These are phyloP conservation scores for Acanthiza pusilla DNA, from an alignment of 2,797 vertebrate species.

Conservation along the genomic window DNA sequence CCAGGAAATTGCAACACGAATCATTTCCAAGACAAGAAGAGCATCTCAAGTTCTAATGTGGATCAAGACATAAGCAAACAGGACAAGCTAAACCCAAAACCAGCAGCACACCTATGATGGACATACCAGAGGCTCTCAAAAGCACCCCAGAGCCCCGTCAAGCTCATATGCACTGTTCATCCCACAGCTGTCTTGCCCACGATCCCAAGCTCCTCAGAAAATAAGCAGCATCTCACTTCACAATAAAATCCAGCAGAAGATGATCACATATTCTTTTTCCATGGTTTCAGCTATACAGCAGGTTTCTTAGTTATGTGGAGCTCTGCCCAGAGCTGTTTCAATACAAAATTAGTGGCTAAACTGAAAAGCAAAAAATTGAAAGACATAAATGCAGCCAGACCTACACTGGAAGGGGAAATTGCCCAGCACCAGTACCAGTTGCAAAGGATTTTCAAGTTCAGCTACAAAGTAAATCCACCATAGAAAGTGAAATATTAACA, in stretches of 20 bases:
- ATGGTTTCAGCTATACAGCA: accelerated
- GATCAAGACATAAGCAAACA: neutral
- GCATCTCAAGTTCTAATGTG: neutral
- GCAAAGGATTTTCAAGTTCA: neutral
- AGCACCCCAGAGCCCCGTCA: neutral
- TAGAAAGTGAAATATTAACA: neutral
- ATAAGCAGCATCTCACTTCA: neutral
- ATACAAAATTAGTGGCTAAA: neutral
- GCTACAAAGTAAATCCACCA: neutral
- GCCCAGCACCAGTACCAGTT: neutral
- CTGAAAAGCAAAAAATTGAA: neutral
- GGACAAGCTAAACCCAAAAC: neutral
- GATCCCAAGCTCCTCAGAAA: neutral
- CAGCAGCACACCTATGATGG: accelerated
- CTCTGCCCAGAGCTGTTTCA: neutral
- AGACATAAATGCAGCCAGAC: neutral
- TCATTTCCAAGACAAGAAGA: neutral
- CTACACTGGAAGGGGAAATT: neutral
- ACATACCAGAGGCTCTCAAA: neutral
- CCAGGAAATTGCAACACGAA: neutral
- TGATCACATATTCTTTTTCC: neutral
- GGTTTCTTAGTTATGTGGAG: neutral
- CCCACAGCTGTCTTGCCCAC: neutral
- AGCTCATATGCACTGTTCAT: accelerated
- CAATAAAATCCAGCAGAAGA: neutral